A percentile compares a stretch with the other conserved stretches of the same genome.
Conservation (phyloP, 2,113 vertebrate genomes). For the Myocastor coypus region DNA sequence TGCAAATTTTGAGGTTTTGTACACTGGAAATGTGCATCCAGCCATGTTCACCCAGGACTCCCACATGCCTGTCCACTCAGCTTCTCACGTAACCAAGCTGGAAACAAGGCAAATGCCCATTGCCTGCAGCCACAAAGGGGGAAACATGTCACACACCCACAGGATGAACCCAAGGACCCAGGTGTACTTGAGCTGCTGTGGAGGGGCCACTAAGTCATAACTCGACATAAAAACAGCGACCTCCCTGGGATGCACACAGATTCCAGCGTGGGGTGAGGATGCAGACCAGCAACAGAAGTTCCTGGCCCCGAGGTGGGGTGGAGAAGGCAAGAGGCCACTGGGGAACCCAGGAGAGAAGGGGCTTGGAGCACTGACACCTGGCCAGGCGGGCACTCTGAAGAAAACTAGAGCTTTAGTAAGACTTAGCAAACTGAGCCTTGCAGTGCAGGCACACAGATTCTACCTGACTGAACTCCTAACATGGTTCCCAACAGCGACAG, state of each 20-base stretch:
- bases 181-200: accelerated
- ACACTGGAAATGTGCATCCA: too few relatives aligned
- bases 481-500: not conserved
- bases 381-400: not conserved
- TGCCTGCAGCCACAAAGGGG: accelerated
- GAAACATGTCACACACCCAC: accelerated
- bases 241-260: accelerated
- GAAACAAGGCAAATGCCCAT: accelerated
- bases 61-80: not conserved
- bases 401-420: not conserved
- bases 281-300: too few relatives aligned
- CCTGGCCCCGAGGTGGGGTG: accelerated
- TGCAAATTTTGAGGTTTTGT: not conserved
- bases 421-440: not conserved
- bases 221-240: accelerated
- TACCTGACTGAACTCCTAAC: not conserved
- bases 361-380: not conserved
- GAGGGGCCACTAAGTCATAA: not conserved
- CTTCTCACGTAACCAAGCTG: too few relatives aligned
- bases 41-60: not conserved
- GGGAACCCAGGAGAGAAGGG: not conserved
- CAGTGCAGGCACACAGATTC: not conserved
- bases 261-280: not conserved
- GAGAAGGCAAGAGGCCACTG: not conserved
- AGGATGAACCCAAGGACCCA: not conserved